A percentile compares a stretch with the other conserved stretches of the same genome.
phyloP scores from a whole-genome alignment of 2,113 vertebrate genomes.

The Eubucco bourcierii region DNA sequence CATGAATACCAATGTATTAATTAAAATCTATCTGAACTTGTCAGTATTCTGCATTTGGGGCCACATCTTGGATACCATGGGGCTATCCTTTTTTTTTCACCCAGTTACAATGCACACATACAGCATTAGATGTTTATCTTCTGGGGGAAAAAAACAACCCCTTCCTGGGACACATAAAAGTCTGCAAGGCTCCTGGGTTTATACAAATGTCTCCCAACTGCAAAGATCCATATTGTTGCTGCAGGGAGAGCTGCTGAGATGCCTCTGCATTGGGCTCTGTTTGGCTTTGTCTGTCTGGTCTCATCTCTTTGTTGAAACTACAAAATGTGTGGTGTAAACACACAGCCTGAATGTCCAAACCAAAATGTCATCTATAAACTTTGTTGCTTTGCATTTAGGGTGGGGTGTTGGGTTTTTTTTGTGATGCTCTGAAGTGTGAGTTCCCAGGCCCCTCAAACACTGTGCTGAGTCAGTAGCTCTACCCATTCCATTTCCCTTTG shows the following conservation, averaged over 20 bases:
- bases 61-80: background rate
- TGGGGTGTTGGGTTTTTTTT: background rate
- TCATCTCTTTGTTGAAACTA: slow-evolving; percentile 19
- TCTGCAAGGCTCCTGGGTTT: background rate
- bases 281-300: slow-evolving; percentile 4
- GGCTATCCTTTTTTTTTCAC: background rate
- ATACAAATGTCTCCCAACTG: background rate
- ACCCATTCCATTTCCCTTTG: background rate
- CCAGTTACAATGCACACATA: background rate
- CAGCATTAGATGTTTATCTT: background rate
- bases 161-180: background rate
- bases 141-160: background rate
- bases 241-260: background rate
- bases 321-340: background rate
- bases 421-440: background rate
- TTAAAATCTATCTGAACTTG: slow-evolving; percentile 30
- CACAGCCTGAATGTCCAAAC: background rate
- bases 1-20: slow-evolving; percentile 27
- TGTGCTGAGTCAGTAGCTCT: background rate
- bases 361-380: background rate
- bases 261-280: background rate
- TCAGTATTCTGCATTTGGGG: background rate
- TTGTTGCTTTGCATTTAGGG: background rate
- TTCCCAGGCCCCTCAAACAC: background rate
- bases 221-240: background rate